These are phyloP conservation scores for Desoria tigrina DNA, from an alignment of 2,888 invertebrate genomes.

Conservation along the genomic window DNA sequence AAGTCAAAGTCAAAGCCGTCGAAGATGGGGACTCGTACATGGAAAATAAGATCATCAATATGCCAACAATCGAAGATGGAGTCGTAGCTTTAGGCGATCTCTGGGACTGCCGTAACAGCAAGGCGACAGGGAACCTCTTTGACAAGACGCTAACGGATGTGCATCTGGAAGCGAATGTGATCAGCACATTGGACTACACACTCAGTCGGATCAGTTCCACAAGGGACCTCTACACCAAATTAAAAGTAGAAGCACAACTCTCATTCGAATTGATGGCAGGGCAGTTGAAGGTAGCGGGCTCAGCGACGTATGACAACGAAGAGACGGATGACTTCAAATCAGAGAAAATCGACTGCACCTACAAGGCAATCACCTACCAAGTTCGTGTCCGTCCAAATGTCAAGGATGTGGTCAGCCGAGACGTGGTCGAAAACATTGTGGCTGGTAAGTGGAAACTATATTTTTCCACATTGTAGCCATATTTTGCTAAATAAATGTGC, in stretches of 20 bases:
- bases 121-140: conserved; percentile 8
- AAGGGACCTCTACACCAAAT: neutral
- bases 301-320: neutral
- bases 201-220: neutral
- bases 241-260: conserved; percentile 1
- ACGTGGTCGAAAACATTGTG: neutral
- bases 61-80: conserved; percentile 10
- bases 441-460: neutral
- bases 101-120: conserved; percentile 5
- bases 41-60: conserved; percentile 13
- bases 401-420: neutral
- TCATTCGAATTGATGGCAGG: neutral
- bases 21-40: neutral
- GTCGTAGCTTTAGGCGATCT: conserved; percentile 17
- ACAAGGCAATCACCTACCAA: conserved; percentile 6
- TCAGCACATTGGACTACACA: neutral
- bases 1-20: too few species aligned
- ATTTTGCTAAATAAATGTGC: too few species aligned
- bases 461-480: too few species aligned
- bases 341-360: neutral
- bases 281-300: neutral
- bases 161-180: conserved; percentile 8
- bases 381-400: conserved; percentile 3
- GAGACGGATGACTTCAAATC: neutral
- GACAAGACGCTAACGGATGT: neutral